phyloP scores from a whole-genome alignment of 2,797 vertebrate species.

The Macropodus opercularis region DNA sequence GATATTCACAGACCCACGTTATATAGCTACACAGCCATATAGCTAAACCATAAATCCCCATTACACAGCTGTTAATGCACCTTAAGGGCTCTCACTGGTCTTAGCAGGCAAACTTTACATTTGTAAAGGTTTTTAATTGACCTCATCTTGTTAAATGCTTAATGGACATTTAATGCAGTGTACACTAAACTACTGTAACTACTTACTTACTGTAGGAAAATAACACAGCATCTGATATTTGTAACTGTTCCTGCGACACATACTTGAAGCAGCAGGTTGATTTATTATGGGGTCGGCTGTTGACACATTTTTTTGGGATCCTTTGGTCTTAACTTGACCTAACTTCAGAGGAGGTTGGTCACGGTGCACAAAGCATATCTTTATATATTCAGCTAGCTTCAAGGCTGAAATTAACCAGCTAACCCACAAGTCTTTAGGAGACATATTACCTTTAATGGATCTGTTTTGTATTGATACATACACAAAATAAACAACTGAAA shows the following conservation, averaged over 20 bases:
- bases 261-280: too few relatives aligned
- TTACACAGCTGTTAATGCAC: neutral
- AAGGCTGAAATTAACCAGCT: conserved; percentile 1
- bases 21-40: neutral
- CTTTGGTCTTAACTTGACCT: too few relatives aligned
- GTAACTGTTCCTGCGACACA: too few relatives aligned
- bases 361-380: neutral
- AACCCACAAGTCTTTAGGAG: conserved; percentile 27
- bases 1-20: too few relatives aligned
- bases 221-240: too few relatives aligned
- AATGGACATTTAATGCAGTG: too few relatives aligned
- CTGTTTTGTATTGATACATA: conserved; percentile 13
- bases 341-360: too few relatives aligned
- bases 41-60: too few relatives aligned
- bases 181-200: too few relatives aligned
- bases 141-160: neutral
- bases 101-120: neutral
- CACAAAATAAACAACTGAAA: conserved; percentile 31
- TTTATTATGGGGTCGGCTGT: too few relatives aligned
- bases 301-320: too few relatives aligned
- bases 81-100: neutral
- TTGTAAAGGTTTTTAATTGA: neutral
- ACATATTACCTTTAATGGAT: neutral
- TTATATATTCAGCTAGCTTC: neutral
- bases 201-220: too few relatives aligned